Evolutionary conservation across 2,888 invertebrate species (phyloP), one percentile per base, ranked within the genome.

Genomic region (Mellilla xanthometata): DNA sequence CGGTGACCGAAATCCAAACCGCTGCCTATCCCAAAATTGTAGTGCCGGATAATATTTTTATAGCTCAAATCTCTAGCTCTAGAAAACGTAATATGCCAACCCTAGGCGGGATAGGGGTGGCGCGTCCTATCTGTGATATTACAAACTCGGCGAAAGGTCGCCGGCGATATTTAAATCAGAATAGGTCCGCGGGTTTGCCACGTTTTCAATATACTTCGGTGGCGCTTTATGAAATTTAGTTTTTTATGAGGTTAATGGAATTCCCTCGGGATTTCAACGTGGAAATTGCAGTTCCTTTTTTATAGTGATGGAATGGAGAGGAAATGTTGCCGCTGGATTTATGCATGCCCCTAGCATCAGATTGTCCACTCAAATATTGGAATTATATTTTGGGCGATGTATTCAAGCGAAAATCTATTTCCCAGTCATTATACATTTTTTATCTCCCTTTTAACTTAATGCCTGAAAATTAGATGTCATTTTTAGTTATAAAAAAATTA

Each of bases 171-270:
- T 49, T 49, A 49, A 49, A 49, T 49, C 44, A 49, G 49, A 49
- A 49, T 49, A 49, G 49, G 49, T 49, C 49, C 40, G 41, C 39
- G 40, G 40, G 40, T 45, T 49, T 41, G 44, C 49, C 49, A 49
- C 49, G 49, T 49, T 49, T 49, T 49, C 49, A 49, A 49, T 49
- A 49, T 49, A 49, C 49, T 49, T 44, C 44, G 49, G 49, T 44
- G 40, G 49, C 44, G 44, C 40, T 44, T 49, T 44, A 49, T 49
- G 49, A 49, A 49, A 49, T 49, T 49, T 49, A 49, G 40, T 49
- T 49, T 49, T 43, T 49, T 49, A 49, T 44, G 44, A 49, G 36
- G 44, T 41, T 44, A 40, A 49, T 44, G 38, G 40, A 49, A 49
- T 45, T 41, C 44, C 40, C 19, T 13, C 13, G 36, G 44, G 49